A percentile compares a stretch with the other conserved stretches of the same genome.
phyloP scores from a whole-genome alignment of 1,140 invertebrate species.

The Drosophila sulfurigaster region DNA sequence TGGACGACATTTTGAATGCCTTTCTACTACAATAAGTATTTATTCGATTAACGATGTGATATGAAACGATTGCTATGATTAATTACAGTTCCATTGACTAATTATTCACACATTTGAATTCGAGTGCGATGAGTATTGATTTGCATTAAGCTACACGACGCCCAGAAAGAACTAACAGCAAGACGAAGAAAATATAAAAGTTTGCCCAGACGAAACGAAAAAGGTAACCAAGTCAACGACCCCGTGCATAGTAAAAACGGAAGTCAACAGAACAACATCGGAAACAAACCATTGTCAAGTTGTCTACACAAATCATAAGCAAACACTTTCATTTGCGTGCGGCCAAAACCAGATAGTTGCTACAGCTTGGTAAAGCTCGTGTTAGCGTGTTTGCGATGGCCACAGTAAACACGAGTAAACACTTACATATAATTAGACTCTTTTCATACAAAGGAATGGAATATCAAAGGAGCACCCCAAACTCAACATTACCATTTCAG shows the following conservation, averaged over 20 bases:
- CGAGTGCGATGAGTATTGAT: slow-evolving; percentile 19
- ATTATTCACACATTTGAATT: slow-evolving; percentile 39
- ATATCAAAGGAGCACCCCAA: neutral
- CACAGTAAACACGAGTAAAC: slow-evolving; percentile 35
- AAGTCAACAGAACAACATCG: slow-evolving; percentile 43
- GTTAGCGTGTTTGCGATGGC: slow-evolving; percentile 26
- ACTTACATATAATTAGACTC: slow-evolving; percentile 31
- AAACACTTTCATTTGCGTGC: slow-evolving; percentile 48
- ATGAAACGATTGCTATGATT: slow-evolving; percentile 26
- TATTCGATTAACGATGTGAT: slow-evolving; percentile 19
- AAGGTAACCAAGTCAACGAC: slow-evolving; percentile 53
- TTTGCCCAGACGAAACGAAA: slow-evolving; percentile 5
- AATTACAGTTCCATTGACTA: slow-evolving; percentile 8
- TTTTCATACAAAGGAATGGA: neutral
- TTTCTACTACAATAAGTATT: neutral
- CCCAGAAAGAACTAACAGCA: neutral
- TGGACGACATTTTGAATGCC: slow-evolving; percentile 47
- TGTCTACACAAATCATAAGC: slow-evolving; percentile 44
- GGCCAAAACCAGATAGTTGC: slow-evolving; percentile 1
- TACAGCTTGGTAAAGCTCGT: neutral
- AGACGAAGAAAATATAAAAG: slow-evolving; percentile 1
- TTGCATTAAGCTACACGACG: slow-evolving; percentile 7
- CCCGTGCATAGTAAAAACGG: slow-evolving; percentile 42
- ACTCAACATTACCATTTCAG: neutral
- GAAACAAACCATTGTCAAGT: slow-evolving; percentile 18